These are phyloP conservation scores for Drosophila persimilis DNA, from an alignment of 1,140 invertebrate species.

Conservation along the genomic window DNA sequence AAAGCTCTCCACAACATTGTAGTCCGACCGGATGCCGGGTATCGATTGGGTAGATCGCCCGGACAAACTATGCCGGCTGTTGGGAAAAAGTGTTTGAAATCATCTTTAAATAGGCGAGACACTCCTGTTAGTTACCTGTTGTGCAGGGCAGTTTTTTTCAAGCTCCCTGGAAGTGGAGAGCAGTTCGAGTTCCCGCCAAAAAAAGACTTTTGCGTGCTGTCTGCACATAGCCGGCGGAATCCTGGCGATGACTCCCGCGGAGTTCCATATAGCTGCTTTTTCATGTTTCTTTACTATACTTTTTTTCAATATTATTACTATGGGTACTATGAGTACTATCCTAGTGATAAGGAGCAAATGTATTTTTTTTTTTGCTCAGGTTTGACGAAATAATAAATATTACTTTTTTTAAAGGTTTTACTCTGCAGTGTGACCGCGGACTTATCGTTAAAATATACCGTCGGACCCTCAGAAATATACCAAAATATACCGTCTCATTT, in stretches of 20 bases:
- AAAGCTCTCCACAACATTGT: constrained; percentile 89
- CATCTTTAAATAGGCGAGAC: no score
- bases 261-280: constrained; percentile 51
- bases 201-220: constrained; percentile 60
- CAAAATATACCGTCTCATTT: no score
- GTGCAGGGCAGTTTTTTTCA: constrained; percentile 5
- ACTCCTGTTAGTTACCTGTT: constrained; percentile 42
- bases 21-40: constrained; percentile 88
- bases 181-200: constrained; percentile 58
- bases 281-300: constrained; percentile 47
- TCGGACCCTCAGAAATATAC: no score
- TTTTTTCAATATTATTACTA: neutral
- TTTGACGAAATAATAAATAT: no score
- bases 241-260: constrained; percentile 52
- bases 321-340: no score
- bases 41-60: constrained; percentile 86
- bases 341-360: no score
- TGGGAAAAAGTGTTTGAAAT: constrained; percentile 34
- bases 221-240: constrained; percentile 31
- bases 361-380: no score
- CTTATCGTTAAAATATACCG: no score
- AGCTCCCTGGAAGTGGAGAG: constrained; percentile 32
- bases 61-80: constrained; percentile 85
- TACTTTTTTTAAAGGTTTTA: no score
- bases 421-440: neutral